Evolutionary conservation across 2,888 invertebrate species (phyloP).

Genomic region (Heteromurus nitidus): DNA sequence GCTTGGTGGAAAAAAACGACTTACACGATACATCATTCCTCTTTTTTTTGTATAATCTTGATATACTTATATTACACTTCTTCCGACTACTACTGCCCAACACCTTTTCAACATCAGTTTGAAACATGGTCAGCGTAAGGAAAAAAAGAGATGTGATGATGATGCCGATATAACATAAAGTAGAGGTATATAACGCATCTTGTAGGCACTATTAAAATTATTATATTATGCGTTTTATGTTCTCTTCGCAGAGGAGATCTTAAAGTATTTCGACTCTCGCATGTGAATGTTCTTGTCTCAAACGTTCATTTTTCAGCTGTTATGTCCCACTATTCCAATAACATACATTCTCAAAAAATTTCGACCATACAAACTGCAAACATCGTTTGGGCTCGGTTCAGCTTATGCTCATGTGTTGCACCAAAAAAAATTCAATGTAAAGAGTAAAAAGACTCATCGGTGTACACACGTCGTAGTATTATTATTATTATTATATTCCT

Average conservation of each 20-base stretch:
- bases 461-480: not conserved
- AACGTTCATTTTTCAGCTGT: constrained; percentile 54
- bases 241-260: too few species aligned
- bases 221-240: too few species aligned
- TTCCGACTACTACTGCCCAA: too few species aligned
- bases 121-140: not conserved
- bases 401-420: not conserved
- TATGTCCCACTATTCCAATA: constrained; percentile 72
- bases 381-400: constrained; percentile 5
- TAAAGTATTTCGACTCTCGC: not conserved
- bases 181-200: too few species aligned
- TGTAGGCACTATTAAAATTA: too few species aligned
- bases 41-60: not conserved
- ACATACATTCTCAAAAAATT: constrained; percentile 69
- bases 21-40: not conserved
- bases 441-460: not conserved
- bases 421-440: not conserved
- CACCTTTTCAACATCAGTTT: not conserved
- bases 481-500: too few species aligned
- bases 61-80: too few species aligned
- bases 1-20: not conserved
- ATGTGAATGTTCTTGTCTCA: not conserved
- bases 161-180: too few species aligned
- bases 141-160: too few species aligned
- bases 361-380: constrained; percentile 19